Conservation (phyloP, 2,113 vertebrate species). For the Polyodon spathula region DNA sequence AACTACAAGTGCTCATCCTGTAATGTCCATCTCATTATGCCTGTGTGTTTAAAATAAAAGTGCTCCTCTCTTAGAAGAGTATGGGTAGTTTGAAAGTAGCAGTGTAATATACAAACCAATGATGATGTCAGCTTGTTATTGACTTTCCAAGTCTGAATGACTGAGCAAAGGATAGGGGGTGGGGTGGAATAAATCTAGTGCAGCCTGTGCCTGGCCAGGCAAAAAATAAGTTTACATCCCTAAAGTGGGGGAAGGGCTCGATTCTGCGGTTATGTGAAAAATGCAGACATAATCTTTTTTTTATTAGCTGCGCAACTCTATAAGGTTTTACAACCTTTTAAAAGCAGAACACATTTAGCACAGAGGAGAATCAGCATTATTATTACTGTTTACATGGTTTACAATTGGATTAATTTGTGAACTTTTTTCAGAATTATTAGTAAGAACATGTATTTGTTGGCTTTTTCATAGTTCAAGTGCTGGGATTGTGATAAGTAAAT, state of each 20-base stretch:
- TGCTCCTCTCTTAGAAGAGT: conserved; percentile 56
- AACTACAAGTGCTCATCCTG: too few species aligned
- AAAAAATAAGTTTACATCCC: conserved; percentile 66
- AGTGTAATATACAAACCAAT: conserved; percentile 86
- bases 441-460: too few species aligned
- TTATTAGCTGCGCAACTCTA: conserved; percentile 59
- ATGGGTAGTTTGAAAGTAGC: conserved; percentile 74
- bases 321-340: conserved; percentile 46
- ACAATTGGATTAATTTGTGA: too few species aligned
- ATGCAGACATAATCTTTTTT: conserved; percentile 60
- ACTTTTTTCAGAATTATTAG: too few species aligned
- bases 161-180: conserved; percentile 85
- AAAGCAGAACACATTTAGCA: conserved; percentile 16
- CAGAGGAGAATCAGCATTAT: too few species aligned
- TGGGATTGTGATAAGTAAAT: too few species aligned
- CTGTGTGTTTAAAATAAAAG: conserved; percentile 26
- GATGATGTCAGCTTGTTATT: conserved; percentile 98
- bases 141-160: conserved; percentile 96
- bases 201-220: conserved; percentile 73
- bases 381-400: too few species aligned
- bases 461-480: too few species aligned
- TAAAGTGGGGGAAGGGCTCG: conserved; percentile 66
- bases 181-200: conserved; percentile 80
- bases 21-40: conserved; percentile 24
- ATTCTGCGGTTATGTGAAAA: conserved; percentile 62